Evolutionary conservation across 2,888 invertebrate species (phyloP).

Genomic region (Machimus rusticus): DNA sequence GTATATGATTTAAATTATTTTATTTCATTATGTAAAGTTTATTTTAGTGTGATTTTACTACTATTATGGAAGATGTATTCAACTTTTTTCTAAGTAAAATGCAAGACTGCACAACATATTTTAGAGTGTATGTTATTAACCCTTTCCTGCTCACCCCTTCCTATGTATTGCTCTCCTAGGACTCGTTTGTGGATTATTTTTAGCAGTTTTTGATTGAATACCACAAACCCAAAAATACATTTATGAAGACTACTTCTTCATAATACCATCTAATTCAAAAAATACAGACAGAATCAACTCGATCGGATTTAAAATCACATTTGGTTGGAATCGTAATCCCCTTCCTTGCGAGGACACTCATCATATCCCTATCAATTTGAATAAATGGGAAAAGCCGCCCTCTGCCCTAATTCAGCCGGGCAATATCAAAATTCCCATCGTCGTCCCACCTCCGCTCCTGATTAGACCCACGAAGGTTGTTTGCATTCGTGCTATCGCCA

Average conservation of each 20-base stretch:
- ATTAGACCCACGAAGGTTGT: constrained; percentile 21
- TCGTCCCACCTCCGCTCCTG: neutral
- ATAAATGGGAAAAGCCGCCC: neutral
- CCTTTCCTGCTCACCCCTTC: neutral
- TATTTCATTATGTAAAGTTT: too few species aligned
- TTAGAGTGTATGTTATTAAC: too few species aligned
- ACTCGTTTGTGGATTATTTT: neutral
- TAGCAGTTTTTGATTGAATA: neutral
- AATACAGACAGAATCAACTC: neutral
- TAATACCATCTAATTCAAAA: neutral
- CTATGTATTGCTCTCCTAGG: neutral
- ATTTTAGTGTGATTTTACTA: too few species aligned
- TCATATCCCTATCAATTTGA: neutral
- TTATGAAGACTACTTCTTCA: neutral
- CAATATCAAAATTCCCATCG: neutral
- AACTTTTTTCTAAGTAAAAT: too few species aligned
- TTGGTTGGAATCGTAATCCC: neutral
- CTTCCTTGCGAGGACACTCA: neutral
- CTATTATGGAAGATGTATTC: too few species aligned
- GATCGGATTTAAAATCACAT: neutral
- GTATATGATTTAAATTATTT: too few species aligned
- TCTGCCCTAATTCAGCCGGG: neutral
- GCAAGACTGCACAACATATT: too few species aligned
- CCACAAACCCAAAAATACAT: neutral
- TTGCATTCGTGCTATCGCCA: constrained; percentile 32